These are phyloP conservation scores for Bombyx mori DNA, from an alignment of 1,140 invertebrate species.

Conservation along the genomic window DNA sequence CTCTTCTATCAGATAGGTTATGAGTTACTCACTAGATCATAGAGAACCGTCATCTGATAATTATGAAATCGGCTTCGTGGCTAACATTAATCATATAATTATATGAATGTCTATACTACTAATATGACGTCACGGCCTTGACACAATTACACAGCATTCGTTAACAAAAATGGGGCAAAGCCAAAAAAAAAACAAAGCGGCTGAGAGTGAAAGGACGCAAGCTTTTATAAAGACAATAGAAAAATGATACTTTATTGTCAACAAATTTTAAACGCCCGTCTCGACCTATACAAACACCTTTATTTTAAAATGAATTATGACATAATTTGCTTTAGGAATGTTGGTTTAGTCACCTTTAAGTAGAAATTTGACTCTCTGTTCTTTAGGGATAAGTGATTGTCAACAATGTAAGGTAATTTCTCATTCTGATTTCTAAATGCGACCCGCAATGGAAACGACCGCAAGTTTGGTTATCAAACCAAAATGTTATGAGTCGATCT, in stretches of 20 bases:
- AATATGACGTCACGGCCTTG: too few relatives aligned
- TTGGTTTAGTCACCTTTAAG: conserved; percentile 19
- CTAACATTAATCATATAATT: too few relatives aligned
- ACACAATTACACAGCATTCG: neutral
- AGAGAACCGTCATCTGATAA: too few relatives aligned
- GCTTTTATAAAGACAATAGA: conserved; percentile 42
- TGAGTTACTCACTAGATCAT: too few relatives aligned
- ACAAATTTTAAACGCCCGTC: conserved; percentile 30
- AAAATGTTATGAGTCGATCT: conserved; percentile 41
- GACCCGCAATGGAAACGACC: conserved; percentile 28
- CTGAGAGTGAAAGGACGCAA: conserved; percentile 39
- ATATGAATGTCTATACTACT: too few relatives aligned
- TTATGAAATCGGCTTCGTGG: too few relatives aligned
- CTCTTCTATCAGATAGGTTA: too few relatives aligned
- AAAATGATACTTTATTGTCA: conserved; percentile 41
- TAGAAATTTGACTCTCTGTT: conserved; percentile 17
- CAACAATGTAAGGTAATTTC: conserved; percentile 37
- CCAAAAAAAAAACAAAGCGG: conserved; percentile 33
- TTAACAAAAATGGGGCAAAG: neutral
- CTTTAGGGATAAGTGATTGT: conserved; percentile 28
- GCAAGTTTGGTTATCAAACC: conserved; percentile 46
- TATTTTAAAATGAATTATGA: conserved; percentile 4
- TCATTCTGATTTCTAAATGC: conserved; percentile 27
- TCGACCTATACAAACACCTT: conserved; percentile 17
- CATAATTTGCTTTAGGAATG: conserved; percentile 19